These are phyloP conservation scores for Zaprionus africanus DNA, from an alignment of 1,140 invertebrate species.

Conservation along the genomic window DNA sequence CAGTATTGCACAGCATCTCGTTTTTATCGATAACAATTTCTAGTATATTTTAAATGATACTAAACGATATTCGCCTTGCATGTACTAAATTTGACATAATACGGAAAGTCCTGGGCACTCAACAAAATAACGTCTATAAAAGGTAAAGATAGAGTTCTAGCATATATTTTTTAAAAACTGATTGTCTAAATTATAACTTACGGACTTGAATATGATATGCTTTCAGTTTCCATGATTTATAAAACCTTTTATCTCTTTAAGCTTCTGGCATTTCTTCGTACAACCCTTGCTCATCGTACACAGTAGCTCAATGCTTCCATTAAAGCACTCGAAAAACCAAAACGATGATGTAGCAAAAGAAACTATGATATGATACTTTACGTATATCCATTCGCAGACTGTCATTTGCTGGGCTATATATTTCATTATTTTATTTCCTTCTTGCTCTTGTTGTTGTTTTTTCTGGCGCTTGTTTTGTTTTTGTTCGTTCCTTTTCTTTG, in stretches of 20 bases:
- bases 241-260: neutral
- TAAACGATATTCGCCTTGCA: too few relatives aligned
- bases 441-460: slow-evolving; percentile 23
- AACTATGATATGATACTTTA: slow-evolving; percentile 76
- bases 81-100: too few relatives aligned
- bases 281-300: slow-evolving; percentile 32
- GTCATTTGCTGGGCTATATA: slow-evolving; percentile 65
- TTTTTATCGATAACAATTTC: too few relatives aligned
- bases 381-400: slow-evolving; percentile 65
- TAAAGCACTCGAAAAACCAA: slow-evolving; percentile 49
- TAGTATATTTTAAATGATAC: too few relatives aligned
- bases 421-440: slow-evolving; percentile 35
- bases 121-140: too few relatives aligned
- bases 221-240: neutral
- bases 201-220: too few relatives aligned
- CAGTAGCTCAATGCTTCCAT: slow-evolving; percentile 37
- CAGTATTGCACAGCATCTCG: too few relatives aligned
- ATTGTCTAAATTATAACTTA: neutral
- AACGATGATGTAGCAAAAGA: slow-evolving; percentile 79
- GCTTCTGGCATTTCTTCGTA: neutral
- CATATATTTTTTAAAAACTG: too few relatives aligned
- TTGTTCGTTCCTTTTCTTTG: neutral
- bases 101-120: too few relatives aligned
- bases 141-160: too few relatives aligned
- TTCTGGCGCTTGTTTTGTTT: slow-evolving; percentile 25